These are phyloP conservation scores for Pipa parva DNA, from an alignment of 2,113 vertebrate genomes.

Conservation along the genomic window DNA sequence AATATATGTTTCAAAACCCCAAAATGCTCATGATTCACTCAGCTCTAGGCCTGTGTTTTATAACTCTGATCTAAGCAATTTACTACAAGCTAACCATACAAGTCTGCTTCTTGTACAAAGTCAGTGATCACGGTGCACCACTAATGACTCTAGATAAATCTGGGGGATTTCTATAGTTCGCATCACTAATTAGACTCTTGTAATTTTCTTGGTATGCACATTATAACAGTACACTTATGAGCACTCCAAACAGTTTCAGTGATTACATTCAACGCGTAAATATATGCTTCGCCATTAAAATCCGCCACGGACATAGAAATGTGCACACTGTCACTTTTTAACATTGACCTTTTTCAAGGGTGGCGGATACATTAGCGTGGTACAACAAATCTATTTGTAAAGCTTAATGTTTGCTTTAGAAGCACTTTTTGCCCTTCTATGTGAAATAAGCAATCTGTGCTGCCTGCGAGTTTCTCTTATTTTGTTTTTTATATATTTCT, in stretches of 20 bases:
- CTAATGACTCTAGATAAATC: no score
- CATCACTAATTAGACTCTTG: no score
- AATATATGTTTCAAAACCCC: no score
- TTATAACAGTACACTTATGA: not conserved
- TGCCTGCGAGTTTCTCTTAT: slow-evolving; percentile 8
- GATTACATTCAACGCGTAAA: slow-evolving; percentile 4
- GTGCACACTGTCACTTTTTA: slow-evolving; percentile 9
- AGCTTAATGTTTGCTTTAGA: slow-evolving; percentile 11
- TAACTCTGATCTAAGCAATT: no score
- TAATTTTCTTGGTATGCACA: no score
- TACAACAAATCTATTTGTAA: slow-evolving; percentile 25
- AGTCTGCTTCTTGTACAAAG: no score
- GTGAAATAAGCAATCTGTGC: slow-evolving; percentile 22
- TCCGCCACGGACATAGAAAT: slow-evolving; percentile 6
- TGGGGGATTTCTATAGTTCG: no score
- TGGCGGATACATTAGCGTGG: slow-evolving; percentile 31
- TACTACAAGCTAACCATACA: no score
- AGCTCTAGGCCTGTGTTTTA: no score
- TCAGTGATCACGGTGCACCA: no score
- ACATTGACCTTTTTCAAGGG: slow-evolving; percentile 24
- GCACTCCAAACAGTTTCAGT: not conserved
- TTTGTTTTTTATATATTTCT: not conserved
- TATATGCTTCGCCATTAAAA: not conserved
- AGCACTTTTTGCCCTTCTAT: slow-evolving; percentile 16
- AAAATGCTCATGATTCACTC: no score